These are phyloP conservation scores for Drosophila ercepeae DNA, from an alignment of 1,140 invertebrate genomes.

Conservation along the genomic window DNA sequence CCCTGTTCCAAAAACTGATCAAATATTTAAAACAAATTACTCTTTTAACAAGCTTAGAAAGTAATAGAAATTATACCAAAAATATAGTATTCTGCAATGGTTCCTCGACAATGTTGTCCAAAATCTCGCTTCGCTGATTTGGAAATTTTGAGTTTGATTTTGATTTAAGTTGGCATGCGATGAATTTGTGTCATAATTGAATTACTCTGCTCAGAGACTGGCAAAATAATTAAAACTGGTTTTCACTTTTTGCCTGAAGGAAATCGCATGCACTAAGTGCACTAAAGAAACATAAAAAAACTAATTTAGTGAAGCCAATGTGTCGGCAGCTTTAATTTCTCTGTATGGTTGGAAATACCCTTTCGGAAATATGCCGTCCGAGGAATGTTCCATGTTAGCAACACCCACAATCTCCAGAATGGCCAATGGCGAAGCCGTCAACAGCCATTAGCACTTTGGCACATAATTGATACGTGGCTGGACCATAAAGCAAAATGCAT, in stretches of 20 bases:
- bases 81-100: conserved; percentile 8
- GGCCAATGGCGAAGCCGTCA: conserved; percentile 59
- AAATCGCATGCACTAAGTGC: conserved; percentile 25
- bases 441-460: conserved; percentile 83
- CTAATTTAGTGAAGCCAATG: conserved; percentile 23
- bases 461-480: conserved; percentile 82
- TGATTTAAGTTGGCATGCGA: conserved; percentile 50
- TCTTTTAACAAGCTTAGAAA: background rate
- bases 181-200: conserved; percentile 80
- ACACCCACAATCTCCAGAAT: conserved; percentile 46
- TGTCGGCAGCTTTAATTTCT: conserved; percentile 23
- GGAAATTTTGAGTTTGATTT: conserved; percentile 38
- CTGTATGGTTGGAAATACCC: conserved; percentile 16
- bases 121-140: conserved; percentile 51
- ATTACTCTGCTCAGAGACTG: conserved; percentile 31
- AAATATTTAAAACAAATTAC: background rate
- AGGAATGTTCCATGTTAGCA: conserved; percentile 34
- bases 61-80: background rate
- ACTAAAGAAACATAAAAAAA: conserved; percentile 7
- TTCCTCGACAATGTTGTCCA: conserved; percentile 11
- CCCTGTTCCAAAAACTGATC: too few species aligned
- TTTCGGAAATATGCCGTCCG: conserved; percentile 11
- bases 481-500: conserved; percentile 77
- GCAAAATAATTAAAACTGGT: conserved; percentile 71
- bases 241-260: conserved; percentile 66